These are phyloP conservation scores for Sphaeridia pumilis DNA, from an alignment of 2,888 invertebrate genomes.

Conservation along the genomic window DNA sequence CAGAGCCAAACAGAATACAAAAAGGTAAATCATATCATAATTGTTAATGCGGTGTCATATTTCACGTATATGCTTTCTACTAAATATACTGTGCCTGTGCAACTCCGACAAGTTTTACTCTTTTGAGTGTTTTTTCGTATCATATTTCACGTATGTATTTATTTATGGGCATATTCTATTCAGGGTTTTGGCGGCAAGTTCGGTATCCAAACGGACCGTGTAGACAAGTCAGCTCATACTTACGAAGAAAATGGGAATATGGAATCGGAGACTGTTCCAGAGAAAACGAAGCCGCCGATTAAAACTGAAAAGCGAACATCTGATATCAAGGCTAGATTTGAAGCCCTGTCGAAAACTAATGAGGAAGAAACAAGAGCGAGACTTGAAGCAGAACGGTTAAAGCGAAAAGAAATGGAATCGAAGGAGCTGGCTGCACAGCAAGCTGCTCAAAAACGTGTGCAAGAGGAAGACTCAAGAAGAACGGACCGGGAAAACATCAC, in stretches of 20 bases:
- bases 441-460: constrained; percentile 14
- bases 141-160: too few species aligned
- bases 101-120: too few species aligned
- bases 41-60: too few species aligned
- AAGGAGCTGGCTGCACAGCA: constrained; percentile 38
- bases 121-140: too few species aligned
- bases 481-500: too few species aligned
- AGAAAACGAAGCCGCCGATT: constrained; percentile 51
- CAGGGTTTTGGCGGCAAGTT: constrained; percentile 54
- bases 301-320: constrained; percentile 55
- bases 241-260: constrained; percentile 58
- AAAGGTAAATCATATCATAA: too few species aligned
- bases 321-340: constrained; percentile 67
- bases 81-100: too few species aligned
- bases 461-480: too few species aligned
- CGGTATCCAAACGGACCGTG: constrained; percentile 63
- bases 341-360: constrained; percentile 67
- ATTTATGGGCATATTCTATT: too few species aligned
- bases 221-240: constrained; percentile 67
- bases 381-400: constrained; percentile 43
- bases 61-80: too few species aligned
- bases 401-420: constrained; percentile 40
- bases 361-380: constrained; percentile 55
- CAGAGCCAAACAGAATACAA: constrained; percentile 60
- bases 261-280: constrained; percentile 58